A percentile compares a stretch with the other conserved stretches of the same genome.
phyloP scores from a whole-genome alignment of 2,888 invertebrate genomes.

The Spilosoma lubricipeda region DNA sequence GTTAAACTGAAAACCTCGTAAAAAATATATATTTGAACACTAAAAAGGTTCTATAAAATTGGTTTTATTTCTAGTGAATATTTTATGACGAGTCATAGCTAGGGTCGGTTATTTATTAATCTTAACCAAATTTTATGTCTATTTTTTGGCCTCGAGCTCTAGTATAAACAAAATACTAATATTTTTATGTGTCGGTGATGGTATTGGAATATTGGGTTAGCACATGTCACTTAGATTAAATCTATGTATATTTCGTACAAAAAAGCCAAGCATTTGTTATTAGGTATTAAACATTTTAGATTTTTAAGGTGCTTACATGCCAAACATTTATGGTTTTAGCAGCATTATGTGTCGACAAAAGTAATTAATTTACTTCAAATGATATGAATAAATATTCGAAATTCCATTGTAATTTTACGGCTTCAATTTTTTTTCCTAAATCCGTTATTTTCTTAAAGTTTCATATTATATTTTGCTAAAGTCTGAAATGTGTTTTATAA shows the following conservation, averaged over 20 bases:
- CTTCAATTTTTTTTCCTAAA: too few species aligned
- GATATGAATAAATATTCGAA: too few species aligned
- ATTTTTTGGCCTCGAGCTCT: not conserved
- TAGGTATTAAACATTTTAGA: too few species aligned
- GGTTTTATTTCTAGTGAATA: conserved; percentile 33
- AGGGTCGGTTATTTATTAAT: conserved; percentile 8
- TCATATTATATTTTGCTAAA: too few species aligned
- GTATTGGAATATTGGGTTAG: not conserved
- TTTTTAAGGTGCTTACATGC: too few species aligned
- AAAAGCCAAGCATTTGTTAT: not conserved
- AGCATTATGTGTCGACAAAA: too few species aligned
- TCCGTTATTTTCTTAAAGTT: too few species aligned
- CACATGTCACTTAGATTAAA: not conserved
- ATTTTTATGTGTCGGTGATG: not conserved
- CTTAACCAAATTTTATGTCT: conserved; percentile 4
- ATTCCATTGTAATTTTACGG: too few species aligned
- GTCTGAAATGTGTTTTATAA: too few species aligned
- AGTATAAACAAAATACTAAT: not conserved
- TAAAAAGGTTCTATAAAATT: conserved; percentile 42
- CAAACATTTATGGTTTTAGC: too few species aligned
- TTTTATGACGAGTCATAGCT: conserved; percentile 29
- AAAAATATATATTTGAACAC: conserved; percentile 39
- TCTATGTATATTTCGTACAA: not conserved
- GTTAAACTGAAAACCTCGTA: conserved; percentile 17
- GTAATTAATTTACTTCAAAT: too few species aligned